These are phyloP conservation scores for Aldrovandia affinis DNA, from an alignment of 2,797 vertebrate species.

Conservation along the genomic window DNA sequence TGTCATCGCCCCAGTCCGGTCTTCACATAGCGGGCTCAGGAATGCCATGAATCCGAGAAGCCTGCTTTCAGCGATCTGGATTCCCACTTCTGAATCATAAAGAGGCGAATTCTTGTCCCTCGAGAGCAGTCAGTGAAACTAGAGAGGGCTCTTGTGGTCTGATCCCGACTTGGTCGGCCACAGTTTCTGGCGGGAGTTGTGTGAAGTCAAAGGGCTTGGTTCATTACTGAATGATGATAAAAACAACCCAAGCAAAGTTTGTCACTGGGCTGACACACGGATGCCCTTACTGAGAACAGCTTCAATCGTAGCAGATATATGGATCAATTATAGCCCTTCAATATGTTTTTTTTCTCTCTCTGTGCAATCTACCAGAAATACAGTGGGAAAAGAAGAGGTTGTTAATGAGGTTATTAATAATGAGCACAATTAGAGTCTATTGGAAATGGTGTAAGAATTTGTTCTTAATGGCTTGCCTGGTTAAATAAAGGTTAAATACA, in stretches of 20 bases:
- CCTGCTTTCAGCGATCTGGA: constrained; percentile 57
- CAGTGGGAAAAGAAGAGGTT: no score
- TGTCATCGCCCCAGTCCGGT: constrained; percentile 74
- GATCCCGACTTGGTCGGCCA: constrained; percentile 63
- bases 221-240: not conserved
- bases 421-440: not conserved
- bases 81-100: constrained; percentile 71
- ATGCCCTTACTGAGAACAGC: constrained; percentile 31
- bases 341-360: constrained; percentile 50
- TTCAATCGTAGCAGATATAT: not conserved
- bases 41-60: constrained; percentile 65
- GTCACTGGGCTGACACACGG: constrained; percentile 59
- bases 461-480: no score
- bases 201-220: not conserved
- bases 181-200: constrained; percentile 40
- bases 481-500: no score
- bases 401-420: not conserved
- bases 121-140: constrained; percentile 61
- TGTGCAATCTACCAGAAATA: not conserved
- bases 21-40: constrained; percentile 74
- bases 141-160: constrained; percentile 55
- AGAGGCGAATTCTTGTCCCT: constrained; percentile 50
- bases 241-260: constrained; percentile 36
- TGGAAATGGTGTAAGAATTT: not conserved
- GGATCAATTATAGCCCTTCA: constrained; percentile 32